These are phyloP conservation scores for Piscicola geometra DNA, from an alignment of 2,888 invertebrate species.

Conservation along the genomic window DNA sequence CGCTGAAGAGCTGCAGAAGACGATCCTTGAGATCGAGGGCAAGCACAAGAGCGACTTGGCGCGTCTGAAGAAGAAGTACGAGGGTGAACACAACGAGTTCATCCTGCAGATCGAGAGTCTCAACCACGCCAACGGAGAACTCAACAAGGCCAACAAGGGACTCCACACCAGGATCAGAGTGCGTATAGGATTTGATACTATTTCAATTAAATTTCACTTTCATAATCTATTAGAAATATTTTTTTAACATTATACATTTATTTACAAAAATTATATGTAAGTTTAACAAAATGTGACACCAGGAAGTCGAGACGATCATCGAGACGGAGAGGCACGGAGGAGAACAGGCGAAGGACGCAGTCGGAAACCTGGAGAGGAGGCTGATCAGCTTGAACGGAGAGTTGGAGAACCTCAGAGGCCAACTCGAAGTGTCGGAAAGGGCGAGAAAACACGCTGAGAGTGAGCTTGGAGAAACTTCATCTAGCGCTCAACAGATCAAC, in stretches of 20 bases:
- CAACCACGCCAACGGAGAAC: conserved; percentile 52
- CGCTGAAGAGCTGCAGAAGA: conserved; percentile 56
- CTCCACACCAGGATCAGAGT: conserved; percentile 83
- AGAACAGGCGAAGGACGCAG: conserved; percentile 23
- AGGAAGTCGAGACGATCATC: conserved; percentile 32
- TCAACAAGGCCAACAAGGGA: conserved; percentile 96
- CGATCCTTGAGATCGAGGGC: conserved; percentile 55
- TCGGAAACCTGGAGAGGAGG: conserved; percentile 25
- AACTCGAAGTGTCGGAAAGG: conserved; percentile 48
- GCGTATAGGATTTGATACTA: too few relatives aligned
- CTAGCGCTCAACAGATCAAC: conserved; percentile 87
- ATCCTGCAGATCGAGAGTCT: conserved; percentile 48
- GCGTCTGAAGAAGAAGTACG: conserved; percentile 57
- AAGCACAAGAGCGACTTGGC: conserved; percentile 55
- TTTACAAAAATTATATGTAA: background rate
- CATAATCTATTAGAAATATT: background rate
- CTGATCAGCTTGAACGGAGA: conserved; percentile 29
- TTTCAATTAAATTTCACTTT: background rate
- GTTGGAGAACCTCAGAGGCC: conserved; percentile 31
- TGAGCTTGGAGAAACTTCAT: conserved; percentile 79
- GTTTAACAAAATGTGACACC: background rate
- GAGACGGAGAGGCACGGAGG: conserved; percentile 30
- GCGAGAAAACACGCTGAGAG: conserved; percentile 55
- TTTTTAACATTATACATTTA: background rate
- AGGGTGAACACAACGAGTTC: conserved; percentile 54